Percentiles rank a stretch among this genome's conserved stretches.
Conservation (phyloP, 2,113 vertebrate species). For the Lucifuga dentata region DNA sequence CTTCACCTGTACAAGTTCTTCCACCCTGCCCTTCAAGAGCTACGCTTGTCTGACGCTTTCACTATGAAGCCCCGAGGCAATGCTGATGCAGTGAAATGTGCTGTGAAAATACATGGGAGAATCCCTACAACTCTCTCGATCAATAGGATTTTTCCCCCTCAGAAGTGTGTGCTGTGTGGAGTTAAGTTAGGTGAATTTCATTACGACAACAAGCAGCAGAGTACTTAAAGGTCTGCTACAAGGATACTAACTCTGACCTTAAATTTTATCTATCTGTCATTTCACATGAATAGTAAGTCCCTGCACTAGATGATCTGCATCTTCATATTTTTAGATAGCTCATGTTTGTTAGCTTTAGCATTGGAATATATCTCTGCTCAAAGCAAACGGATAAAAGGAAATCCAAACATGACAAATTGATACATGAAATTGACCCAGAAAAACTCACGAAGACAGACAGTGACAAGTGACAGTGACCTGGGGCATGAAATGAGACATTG, state of each 20-base stretch:
- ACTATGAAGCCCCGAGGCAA: slow-evolving; percentile 69
- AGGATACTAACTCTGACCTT: slow-evolving; percentile 63
- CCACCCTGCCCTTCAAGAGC: slow-evolving; percentile 60
- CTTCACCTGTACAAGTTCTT: slow-evolving; percentile 65
- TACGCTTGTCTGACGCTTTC: slow-evolving; percentile 65
- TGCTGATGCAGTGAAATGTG: slow-evolving; percentile 76
- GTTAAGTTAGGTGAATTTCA: slow-evolving; percentile 56
- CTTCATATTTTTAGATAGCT: slow-evolving; percentile 22
- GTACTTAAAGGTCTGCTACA: slow-evolving; percentile 48
- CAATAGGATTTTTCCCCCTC: slow-evolving; percentile 57
- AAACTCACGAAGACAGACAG: neutral
- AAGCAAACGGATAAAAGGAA: slow-evolving; percentile 15
- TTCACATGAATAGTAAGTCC: slow-evolving; percentile 15
- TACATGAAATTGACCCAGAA: slow-evolving; percentile 8
- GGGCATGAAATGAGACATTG: slow-evolving; percentile 17
- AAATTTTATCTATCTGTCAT: slow-evolving; percentile 49
- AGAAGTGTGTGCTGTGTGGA: slow-evolving; percentile 57
- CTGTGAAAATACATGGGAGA: slow-evolving; percentile 74
- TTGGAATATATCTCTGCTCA: slow-evolving; percentile 25
- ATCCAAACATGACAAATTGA: slow-evolving; percentile 8
- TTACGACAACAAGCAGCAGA: slow-evolving; percentile 44
- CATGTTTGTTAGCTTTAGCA: slow-evolving; percentile 28
- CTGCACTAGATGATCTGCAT: slow-evolving; percentile 23
- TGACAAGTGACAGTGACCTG: neutral
- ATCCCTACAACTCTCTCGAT: slow-evolving; percentile 57